A percentile compares a stretch with the other conserved stretches of the same genome.
These are phyloP conservation scores for Spisula solida DNA, from an alignment of 2,888 invertebrate species.

Conservation along the genomic window DNA sequence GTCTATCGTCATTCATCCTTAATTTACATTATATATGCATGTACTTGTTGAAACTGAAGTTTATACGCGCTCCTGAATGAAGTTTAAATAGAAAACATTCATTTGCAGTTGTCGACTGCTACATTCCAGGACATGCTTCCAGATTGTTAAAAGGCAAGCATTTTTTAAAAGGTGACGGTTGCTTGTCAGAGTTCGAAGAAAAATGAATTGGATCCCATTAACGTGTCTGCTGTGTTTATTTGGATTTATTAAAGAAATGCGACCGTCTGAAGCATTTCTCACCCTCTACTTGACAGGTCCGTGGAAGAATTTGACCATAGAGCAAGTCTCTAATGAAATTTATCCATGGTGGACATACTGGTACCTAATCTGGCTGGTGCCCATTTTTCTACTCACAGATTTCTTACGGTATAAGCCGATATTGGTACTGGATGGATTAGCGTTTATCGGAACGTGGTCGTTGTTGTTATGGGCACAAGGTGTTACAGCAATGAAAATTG, in stretches of 20 bases:
- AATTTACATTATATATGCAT: no score
- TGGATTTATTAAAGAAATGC: conserved; percentile 58
- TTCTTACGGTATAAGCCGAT: conserved; percentile 95
- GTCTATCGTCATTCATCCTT: no score
- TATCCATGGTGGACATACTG: conserved; percentile 96
- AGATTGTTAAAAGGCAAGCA: no score
- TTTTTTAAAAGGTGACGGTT: no score
- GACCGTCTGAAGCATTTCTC: conserved; percentile 60
- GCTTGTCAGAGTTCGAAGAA: not conserved
- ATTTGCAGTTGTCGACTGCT: no score
- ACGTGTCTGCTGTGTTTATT: conserved; percentile 42
- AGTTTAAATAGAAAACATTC: no score
- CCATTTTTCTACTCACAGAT: conserved; percentile 94
- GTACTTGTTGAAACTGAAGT: no score
- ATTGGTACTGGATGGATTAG: conserved; percentile 93
- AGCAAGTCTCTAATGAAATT: conserved; percentile 89
- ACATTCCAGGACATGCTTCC: no score
- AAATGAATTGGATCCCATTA: conserved; percentile 45
- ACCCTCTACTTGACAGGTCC: conserved; percentile 54
- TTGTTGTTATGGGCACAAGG: conserved; percentile 93
- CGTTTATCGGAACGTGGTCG: conserved; percentile 92
- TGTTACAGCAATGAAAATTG: conserved; percentile 91
- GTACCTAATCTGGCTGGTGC: conserved; percentile 91
- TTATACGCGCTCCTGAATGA: no score
- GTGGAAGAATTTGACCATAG: conserved; percentile 58